phyloP scores from a whole-genome alignment of 2,113 vertebrate genomes.

The Alosa alosa region DNA sequence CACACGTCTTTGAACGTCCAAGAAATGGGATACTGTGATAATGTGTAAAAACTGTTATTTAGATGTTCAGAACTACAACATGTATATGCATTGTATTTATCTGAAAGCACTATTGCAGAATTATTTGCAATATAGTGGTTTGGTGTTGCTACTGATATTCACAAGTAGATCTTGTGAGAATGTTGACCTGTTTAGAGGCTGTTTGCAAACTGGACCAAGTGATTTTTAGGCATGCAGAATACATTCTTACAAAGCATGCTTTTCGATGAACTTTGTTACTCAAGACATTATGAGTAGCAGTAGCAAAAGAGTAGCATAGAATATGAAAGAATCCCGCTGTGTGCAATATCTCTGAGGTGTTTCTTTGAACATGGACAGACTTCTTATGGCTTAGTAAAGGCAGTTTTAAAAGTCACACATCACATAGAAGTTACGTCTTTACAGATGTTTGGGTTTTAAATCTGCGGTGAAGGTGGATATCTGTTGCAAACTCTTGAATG shows the following conservation, averaged over 20 bases:
- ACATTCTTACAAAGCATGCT: not conserved
- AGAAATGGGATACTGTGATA: not conserved
- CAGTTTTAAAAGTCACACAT: not conserved
- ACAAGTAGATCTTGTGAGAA: not conserved
- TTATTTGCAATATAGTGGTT: not conserved
- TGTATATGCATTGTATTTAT: not conserved
- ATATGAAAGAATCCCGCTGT: not conserved
- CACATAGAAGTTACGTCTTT: not conserved
- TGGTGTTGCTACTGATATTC: no score
- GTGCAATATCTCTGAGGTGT: not conserved
- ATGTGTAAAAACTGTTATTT: not conserved
- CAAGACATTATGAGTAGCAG: not conserved
- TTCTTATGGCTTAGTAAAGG: not conserved
- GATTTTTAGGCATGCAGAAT: not conserved
- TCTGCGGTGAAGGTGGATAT: not conserved
- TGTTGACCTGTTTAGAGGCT: not conserved
- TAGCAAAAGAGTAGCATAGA: not conserved
- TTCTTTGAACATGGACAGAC: no score
- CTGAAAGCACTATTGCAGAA: not conserved
- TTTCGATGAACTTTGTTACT: not conserved
- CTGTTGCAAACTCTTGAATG: not conserved
- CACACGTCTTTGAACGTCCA: not conserved
- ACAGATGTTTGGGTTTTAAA: not conserved
- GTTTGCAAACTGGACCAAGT: not conserved
- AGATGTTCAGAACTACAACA: not conserved